Conservation (phyloP, 2,113 vertebrate species). For the Herpetotheres cachinnans region DNA sequence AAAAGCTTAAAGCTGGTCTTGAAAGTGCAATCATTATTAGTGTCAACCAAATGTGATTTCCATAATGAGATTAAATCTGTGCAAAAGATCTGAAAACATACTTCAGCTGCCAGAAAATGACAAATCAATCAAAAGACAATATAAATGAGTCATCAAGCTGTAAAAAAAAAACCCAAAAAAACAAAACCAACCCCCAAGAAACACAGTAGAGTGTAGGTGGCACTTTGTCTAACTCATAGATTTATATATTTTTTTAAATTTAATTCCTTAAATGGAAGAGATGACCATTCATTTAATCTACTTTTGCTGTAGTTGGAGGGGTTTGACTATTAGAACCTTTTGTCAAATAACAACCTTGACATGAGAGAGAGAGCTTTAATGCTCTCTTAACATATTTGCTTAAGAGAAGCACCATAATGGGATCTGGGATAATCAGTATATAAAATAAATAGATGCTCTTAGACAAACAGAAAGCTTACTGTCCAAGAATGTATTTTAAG, state of each 20-base stretch:
- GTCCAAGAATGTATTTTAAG: background rate
- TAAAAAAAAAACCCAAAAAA: background rate
- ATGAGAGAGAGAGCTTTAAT: background rate
- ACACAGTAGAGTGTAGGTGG: background rate
- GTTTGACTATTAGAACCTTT: background rate
- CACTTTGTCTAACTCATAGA: background rate
- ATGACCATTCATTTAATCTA: background rate
- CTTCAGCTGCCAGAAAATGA: slow-evolving; percentile 24
- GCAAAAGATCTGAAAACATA: slow-evolving; percentile 36
- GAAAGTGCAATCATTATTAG: slow-evolving; percentile 32
- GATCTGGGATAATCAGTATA: background rate
- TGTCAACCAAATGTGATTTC: slow-evolving; percentile 37
- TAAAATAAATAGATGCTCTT: background rate
- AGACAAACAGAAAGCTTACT: background rate
- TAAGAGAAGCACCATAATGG: background rate
- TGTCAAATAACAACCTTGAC: background rate
- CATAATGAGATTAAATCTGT: slow-evolving; percentile 40
- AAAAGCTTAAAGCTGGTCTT: slow-evolving; percentile 11
- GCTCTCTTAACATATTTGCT: background rate
- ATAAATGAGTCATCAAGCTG: background rate
- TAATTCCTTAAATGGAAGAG: background rate
- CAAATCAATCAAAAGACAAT: slow-evolving; percentile 51
- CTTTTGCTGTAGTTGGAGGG: background rate
- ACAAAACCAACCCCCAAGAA: background rate
- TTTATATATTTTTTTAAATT: background rate